These are phyloP conservation scores for Eupithecia subfuscata DNA, from an alignment of 2,888 invertebrate species.

Conservation along the genomic window DNA sequence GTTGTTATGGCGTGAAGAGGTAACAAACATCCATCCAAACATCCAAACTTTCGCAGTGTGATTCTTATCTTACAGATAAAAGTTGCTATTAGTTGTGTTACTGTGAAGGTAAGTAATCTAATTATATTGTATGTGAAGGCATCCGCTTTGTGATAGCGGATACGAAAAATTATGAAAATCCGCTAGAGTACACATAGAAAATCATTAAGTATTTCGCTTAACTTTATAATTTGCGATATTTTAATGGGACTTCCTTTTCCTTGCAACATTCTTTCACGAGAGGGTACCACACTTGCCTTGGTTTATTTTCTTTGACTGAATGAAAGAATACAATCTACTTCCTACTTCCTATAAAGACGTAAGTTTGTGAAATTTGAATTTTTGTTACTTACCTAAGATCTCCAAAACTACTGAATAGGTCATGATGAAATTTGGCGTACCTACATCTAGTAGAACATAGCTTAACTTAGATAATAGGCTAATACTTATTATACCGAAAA, in stretches of 20 bases:
- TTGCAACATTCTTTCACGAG: neutral
- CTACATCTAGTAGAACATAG: no score
- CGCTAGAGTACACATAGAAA: slow-evolving; percentile 6
- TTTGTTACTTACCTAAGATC: no score
- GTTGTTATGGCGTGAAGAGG: no score
- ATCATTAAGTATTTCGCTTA: neutral
- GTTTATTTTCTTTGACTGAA: neutral
- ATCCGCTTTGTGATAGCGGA: slow-evolving; percentile 29
- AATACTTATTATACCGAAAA: no score
- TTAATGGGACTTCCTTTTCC: slow-evolving; percentile 5
- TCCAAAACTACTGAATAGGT: no score
- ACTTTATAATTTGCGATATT: neutral
- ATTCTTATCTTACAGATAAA: no score
- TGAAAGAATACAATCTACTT: neutral
- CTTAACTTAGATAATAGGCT: no score
- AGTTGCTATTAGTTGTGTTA: neutral
- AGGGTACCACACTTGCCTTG: neutral
- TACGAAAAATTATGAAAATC: slow-evolving; percentile 19
- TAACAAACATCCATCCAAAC: no score
- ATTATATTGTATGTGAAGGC: slow-evolving; percentile 9
- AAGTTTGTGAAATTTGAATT: no score
- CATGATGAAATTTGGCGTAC: no score
- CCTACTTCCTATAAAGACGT: no score
- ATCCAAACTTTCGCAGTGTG: no score
- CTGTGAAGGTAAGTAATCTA: neutral